Base-by-base conservation (phyloP, 2,888 invertebrate genomes). In the Hirtodrosophila trivittata region DNA sequence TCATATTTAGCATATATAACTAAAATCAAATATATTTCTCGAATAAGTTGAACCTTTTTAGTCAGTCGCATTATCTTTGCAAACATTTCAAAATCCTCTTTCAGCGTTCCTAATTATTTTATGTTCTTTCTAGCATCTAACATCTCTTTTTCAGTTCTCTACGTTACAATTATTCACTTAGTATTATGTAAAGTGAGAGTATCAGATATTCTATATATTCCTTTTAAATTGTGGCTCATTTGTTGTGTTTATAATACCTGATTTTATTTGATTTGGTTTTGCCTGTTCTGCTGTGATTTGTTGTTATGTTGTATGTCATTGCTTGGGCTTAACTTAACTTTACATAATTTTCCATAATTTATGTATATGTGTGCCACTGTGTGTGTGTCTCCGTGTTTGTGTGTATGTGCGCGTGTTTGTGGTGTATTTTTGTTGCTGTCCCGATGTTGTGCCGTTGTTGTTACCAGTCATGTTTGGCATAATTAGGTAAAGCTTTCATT, bases 321-420 rank as follows among this genome's bases (percentile, higher is more conserved):
- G 59, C 54, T 54, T 38, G 32, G 35, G 49, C 45, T 49, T 77
- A 69, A 45, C 45, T 77, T 57, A 65, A 52, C 66, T 75, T 55
- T 45, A 69, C 73, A 76, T 67, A 66, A 77, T 62, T 75, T 68
- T 32, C 39, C 39, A 52, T 66, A 54, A 71, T 71, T 64, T 70
- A 21, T 60, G 54, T 18, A 13, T 30, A 28, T 25, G 9, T 13
- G 32, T 43, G n/a, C 35, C 16, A 37, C 33, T 4, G 21, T 35
- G 25, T 9, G 32, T 12, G 9, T 32, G 46, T 18, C 25, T 49
- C 32, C 5, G 28, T 28, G 28, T 71, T 58, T 70, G 26, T 60
- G 50, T 18, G 18, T 30, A 28, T 25, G 9, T 13, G 32, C 38
- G n/a, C 30, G 28, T 42, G 41, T 4, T 25, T 33, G 21, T 7